phyloP scores from a whole-genome alignment of 2,113 vertebrate genomes.

The Mesembrinibis cayennensis region DNA sequence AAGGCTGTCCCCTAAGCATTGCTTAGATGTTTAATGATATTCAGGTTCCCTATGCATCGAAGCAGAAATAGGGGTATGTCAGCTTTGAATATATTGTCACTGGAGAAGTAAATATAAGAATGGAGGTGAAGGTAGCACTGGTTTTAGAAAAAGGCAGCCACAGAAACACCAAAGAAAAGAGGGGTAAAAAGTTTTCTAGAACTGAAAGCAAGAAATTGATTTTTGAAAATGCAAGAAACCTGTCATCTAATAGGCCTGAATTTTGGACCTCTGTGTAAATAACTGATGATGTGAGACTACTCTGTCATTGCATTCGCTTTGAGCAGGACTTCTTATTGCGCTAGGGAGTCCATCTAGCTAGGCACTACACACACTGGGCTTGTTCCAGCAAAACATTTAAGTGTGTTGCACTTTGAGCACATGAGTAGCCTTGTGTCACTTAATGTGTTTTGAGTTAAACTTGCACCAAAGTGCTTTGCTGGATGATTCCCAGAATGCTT shows the following conservation, averaged over 20 bases:
- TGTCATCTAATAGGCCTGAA: not conserved
- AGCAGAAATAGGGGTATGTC: not conserved
- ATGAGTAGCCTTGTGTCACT: not conserved
- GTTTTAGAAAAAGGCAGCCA: not conserved
- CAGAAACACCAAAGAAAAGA: not conserved
- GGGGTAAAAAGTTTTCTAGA: accelerated
- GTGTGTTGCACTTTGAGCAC: not conserved
- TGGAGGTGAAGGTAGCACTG: not conserved
- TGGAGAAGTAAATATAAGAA: not conserved
- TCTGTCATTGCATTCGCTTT: not conserved
- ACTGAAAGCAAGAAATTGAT: not conserved
- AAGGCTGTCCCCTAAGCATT: not conserved
- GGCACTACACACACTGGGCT: not conserved
- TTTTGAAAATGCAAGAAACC: not conserved
- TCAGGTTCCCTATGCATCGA: not conserved
- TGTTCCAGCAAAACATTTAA: not conserved
- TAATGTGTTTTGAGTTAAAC: not conserved
- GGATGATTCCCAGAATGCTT: not conserved
- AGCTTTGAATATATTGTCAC: not conserved
- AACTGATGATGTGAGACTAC: not conserved
- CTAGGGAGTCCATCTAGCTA: not conserved
- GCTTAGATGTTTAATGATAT: not conserved
- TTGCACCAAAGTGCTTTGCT: not conserved
- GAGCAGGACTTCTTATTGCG: not conserved
- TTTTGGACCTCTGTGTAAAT: not conserved